These are phyloP conservation scores for Cyanoramphus novaezelandiae DNA, from an alignment of 2,113 vertebrate genomes.

Conservation along the genomic window DNA sequence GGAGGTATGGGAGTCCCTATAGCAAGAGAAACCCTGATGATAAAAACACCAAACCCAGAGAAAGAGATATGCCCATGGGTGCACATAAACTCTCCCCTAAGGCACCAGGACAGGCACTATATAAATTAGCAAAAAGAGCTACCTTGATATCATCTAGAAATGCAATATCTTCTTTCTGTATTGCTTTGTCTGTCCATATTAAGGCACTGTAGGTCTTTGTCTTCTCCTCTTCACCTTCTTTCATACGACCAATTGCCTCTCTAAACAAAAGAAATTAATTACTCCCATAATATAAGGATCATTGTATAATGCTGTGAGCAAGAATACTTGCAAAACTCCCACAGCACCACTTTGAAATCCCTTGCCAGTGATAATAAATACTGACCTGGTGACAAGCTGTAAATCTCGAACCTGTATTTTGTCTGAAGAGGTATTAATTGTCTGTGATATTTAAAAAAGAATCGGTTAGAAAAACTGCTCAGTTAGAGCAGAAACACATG, in stretches of 20 bases:
- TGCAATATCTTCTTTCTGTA: conserved; percentile 81
- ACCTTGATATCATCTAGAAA: conserved; percentile 89
- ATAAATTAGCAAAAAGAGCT: neutral
- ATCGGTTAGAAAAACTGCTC: conserved; percentile 37
- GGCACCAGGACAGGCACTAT: neutral
- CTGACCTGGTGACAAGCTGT: conserved; percentile 94
- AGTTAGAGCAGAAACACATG: neutral
- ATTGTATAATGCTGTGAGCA: neutral
- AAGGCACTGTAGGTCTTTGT: conserved; percentile 95
- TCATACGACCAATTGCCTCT: conserved; percentile 93
- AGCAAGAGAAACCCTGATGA: neutral
- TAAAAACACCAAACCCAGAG: neutral
- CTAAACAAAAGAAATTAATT: conserved; percentile 73
- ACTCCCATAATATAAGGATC: neutral
- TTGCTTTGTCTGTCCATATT: conserved; percentile 88
- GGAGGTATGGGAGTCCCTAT: neutral
- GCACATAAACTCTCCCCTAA: neutral
- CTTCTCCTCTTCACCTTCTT: conserved; percentile 96
- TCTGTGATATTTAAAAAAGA: conserved; percentile 70
- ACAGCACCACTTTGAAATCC: neutral
- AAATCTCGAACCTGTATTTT: conserved; percentile 94
- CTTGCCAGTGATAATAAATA: neutral
- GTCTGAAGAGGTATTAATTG: conserved; percentile 89
- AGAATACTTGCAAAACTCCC: neutral
- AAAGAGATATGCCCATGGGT: neutral